Evolutionary conservation across 2,888 invertebrate genomes (phyloP).

Genomic region (Andrena bucephala): DNA sequence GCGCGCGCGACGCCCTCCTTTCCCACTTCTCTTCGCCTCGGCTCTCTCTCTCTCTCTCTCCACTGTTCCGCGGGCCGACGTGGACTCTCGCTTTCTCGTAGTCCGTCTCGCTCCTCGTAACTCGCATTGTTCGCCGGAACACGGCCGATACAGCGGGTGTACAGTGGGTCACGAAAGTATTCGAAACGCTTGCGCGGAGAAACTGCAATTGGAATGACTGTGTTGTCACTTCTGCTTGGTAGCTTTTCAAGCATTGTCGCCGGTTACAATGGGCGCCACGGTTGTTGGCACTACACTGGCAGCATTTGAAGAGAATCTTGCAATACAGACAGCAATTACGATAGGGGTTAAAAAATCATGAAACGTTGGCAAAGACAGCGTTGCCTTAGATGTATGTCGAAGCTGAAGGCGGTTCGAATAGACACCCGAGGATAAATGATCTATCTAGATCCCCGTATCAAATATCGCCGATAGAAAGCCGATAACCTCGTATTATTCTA

Average conservation of each 20-base stretch:
- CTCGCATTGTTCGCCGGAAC: slow-evolving; percentile 60
- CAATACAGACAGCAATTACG: neutral
- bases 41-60: slow-evolving; percentile 3
- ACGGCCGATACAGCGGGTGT: slow-evolving; percentile 48
- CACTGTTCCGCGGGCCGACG: slow-evolving; percentile 41
- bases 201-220: neutral
- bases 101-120: slow-evolving; percentile 55
- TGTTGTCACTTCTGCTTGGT: neutral
- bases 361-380: too few species aligned
- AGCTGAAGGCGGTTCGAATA: too few species aligned
- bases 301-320: neutral
- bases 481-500: too few species aligned
- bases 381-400: too few species aligned
- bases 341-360: too few species aligned
- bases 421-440: too few species aligned
- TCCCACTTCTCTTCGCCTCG: neutral
- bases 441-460: too few species aligned
- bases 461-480: too few species aligned
- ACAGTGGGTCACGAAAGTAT: slow-evolving; percentile 53
- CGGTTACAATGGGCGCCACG: neutral
- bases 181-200: neutral
- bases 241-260: neutral
- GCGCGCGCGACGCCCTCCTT: slow-evolving; percentile 29
- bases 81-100: slow-evolving; percentile 53
- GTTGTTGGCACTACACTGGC: neutral